A percentile compares a stretch with the other conserved stretches of the same genome.
These are phyloP conservation scores for Cecropterus lyciades DNA, from an alignment of 1,140 invertebrate genomes.

Conservation along the genomic window DNA sequence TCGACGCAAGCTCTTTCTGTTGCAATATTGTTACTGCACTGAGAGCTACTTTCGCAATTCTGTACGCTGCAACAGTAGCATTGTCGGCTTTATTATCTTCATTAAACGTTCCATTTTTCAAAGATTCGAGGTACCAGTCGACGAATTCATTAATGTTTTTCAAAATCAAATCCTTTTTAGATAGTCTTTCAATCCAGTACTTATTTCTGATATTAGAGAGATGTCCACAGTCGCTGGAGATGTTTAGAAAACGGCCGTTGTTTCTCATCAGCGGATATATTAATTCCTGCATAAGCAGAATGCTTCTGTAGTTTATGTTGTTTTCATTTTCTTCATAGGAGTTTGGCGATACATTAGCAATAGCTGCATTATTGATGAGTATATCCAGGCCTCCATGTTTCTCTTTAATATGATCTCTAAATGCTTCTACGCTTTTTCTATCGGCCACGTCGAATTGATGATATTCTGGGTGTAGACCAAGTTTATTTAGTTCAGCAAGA, in stretches of 20 bases:
- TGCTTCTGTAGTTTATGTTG: constrained; percentile 88
- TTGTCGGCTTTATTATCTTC: constrained; percentile 74
- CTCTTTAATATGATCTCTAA: constrained; percentile 85
- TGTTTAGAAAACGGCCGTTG: constrained; percentile 89
- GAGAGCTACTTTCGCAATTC: constrained; percentile 88
- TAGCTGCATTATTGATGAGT: constrained; percentile 93
- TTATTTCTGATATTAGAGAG: constrained; percentile 84
- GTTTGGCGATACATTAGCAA: constrained; percentile 84
- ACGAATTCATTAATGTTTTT: constrained; percentile 86
- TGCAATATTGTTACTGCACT: constrained; percentile 87
- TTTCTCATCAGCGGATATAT: constrained; percentile 88
- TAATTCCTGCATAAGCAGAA: constrained; percentile 86
- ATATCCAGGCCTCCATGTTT: constrained; percentile 91
- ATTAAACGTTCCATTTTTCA: constrained; percentile 67
- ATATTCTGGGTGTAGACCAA: constrained; percentile 84
- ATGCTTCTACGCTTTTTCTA: constrained; percentile 84
- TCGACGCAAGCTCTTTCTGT: constrained; percentile 83
- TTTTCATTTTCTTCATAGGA: constrained; percentile 87
- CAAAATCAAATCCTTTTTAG: constrained; percentile 81
- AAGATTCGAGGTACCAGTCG: constrained; percentile 86
- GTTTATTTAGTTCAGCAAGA: constrained; percentile 81
- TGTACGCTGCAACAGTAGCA: constrained; percentile 86
- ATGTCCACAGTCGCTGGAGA: constrained; percentile 89
- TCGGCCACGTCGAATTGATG: constrained; percentile 89
- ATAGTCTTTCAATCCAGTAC: constrained; percentile 83